Base-by-base conservation (phyloP, 2,113 vertebrate genomes). In the Gallinago jamesoni region DNA sequence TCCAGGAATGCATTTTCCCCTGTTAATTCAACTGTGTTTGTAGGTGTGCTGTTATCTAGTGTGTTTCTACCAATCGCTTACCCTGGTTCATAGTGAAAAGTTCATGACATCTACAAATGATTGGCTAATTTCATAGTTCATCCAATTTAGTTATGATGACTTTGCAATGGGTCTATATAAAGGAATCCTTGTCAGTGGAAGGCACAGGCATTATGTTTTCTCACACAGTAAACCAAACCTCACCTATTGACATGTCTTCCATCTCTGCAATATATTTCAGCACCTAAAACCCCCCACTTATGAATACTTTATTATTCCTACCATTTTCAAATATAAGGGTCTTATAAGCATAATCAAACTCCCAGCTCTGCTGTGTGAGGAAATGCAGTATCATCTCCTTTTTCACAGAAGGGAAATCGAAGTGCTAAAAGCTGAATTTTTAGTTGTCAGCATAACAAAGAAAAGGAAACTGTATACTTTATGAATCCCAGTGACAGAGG, bases 281-380 rank as follows among this genome's bases (percentile, higher is more conserved):
- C 19, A 77, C 13, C 28, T 77, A 60, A 83, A 78, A 60, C 12
- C 3, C 0, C 4, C 2, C 7, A 35, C 18, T 59, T 75, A 15
- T 55, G 57, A 67, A 70, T 30, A 77, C 13, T 67, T 84, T 66
- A 16, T 41, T 66, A 64, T 89, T 86, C 12, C 30, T 9, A 87
- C 12, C 6, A 25, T 6, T 73, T 48, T 39, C 0, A 0, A 82
- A n/a, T 37, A 13, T 7, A 59, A 64, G 5, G 11, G 6, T 69
- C 43, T 91, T 53, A 33, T 6, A 45, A 35, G 21, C 43, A 60
- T 45, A 76, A 89, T 55, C 41, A 62, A 92, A 85, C 13, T 52
- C 45, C 20, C 13, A 90, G 12, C 16, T 90, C 37, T 67, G 7
- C 25, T 2, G 0, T 33, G 12, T 88, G 41, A 77, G 37, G 41